Percentiles rank a stretch among this genome's conserved stretches.
Conservation (phyloP, 2,113 vertebrate species). For the Hippopotamus amphibius region DNA sequence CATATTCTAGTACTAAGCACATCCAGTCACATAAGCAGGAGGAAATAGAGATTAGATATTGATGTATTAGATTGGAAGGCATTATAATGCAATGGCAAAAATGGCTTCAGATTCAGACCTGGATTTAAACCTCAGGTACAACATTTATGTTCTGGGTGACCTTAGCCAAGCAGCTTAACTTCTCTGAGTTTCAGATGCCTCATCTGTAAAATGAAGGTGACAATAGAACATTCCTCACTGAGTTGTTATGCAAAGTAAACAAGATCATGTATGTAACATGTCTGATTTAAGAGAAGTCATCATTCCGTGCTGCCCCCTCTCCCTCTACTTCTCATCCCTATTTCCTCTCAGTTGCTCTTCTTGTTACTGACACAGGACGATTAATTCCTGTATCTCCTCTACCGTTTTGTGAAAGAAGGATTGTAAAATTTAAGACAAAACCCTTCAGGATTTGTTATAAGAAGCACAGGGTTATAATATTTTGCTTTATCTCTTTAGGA, state of each 20-base stretch:
- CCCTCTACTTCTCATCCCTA: background rate
- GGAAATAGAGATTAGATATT: background rate
- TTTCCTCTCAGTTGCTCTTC: background rate
- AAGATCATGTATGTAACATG: background rate
- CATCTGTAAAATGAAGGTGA: background rate
- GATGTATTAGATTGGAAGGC: background rate
- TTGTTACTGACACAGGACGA: background rate
- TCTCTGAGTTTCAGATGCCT: conserved; percentile 16
- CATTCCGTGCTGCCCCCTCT: background rate
- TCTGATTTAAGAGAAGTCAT: background rate
- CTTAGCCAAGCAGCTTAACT: background rate
- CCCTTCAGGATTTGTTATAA: background rate
- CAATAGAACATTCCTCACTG: background rate
- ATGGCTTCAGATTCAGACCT: conserved; percentile 1
- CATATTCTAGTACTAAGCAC: background rate
- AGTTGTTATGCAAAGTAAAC: background rate
- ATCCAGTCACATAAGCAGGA: conserved; percentile 18
- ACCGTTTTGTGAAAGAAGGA: background rate
- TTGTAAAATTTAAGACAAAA: conserved; percentile 33
- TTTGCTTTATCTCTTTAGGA: background rate
- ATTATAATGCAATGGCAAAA: background rate
- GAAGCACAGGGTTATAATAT: background rate
- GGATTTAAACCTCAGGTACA: conserved; percentile 13
- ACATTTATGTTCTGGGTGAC: conserved; percentile 3
- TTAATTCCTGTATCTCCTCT: conserved; percentile 9